phyloP scores from a whole-genome alignment of 2,797 vertebrate species.

The Danio tinwini region DNA sequence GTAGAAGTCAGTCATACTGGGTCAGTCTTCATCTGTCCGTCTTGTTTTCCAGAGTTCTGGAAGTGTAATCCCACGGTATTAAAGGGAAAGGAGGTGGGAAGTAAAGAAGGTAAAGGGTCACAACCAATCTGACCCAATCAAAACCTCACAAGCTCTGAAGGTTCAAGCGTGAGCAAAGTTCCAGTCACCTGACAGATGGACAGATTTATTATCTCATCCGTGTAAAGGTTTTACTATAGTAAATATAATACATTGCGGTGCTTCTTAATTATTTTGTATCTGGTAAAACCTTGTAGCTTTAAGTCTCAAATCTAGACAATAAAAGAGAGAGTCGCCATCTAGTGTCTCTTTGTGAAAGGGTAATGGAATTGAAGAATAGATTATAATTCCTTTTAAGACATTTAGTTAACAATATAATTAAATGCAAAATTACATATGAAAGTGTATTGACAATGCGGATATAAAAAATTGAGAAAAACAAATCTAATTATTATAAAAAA shows the following conservation, averaged over 20 bases:
- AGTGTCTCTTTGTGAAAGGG: not conserved
- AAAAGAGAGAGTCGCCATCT: slow-evolving; percentile 10
- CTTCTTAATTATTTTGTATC: not conserved
- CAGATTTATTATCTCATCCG: not conserved
- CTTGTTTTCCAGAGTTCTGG: slow-evolving; percentile 1
- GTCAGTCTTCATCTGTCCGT: not conserved
- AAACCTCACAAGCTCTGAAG: not conserved
- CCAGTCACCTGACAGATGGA: not conserved
- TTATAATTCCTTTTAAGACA: no score
- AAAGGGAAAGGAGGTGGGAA: not conserved
- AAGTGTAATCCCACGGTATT: not conserved
- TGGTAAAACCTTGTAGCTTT: not conserved
- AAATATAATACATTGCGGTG: not conserved
- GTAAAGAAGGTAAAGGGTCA: not conserved
- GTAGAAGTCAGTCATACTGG: not conserved
- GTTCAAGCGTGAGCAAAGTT: not conserved
- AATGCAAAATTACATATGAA: no score
- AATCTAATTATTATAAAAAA: no score
- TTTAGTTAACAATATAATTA: no score
- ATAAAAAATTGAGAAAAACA: no score
- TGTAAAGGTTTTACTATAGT: not conserved
- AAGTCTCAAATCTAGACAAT: not conserved
- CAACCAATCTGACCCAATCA: not conserved
- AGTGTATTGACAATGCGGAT: no score
- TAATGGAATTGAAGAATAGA: not conserved